Evolutionary conservation across 2,113 vertebrate genomes (phyloP).

Genomic region (Anas platyrhynchos): DNA sequence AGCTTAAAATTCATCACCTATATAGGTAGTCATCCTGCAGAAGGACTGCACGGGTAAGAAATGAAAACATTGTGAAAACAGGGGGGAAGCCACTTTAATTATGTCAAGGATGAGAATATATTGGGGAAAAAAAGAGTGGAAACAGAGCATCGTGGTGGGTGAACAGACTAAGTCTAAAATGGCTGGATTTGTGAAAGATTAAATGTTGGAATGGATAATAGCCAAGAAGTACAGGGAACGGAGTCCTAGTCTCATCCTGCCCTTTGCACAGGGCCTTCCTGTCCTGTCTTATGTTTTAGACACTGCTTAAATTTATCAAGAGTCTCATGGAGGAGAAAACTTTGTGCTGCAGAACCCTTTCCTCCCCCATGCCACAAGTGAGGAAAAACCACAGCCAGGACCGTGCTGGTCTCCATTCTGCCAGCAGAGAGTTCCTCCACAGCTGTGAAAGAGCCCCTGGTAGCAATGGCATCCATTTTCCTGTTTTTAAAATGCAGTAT

Average conservation of each 20-base stretch:
- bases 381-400: too few relatives aligned
- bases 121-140: background rate
- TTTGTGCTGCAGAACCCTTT: background rate
- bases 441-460: background rate
- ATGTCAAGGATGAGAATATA: background rate
- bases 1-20: background rate
- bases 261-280: too few relatives aligned
- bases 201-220: background rate
- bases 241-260: background rate
- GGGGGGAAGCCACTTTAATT: background rate
- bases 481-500: background rate
- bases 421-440: background rate
- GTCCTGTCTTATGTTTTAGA: background rate
- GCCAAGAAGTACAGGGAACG: background rate
- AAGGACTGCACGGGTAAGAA: background rate
- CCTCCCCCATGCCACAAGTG: background rate
- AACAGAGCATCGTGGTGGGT: background rate
- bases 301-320: too few relatives aligned
- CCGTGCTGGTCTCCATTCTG: background rate
- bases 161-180: background rate
- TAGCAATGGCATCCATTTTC: background rate
- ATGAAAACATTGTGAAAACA: background rate
- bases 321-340: too few relatives aligned
- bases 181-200: background rate
- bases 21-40: background rate